Evolutionary conservation across 2,113 vertebrate species (phyloP).

Genomic region (Pongo pygmaeus): DNA sequence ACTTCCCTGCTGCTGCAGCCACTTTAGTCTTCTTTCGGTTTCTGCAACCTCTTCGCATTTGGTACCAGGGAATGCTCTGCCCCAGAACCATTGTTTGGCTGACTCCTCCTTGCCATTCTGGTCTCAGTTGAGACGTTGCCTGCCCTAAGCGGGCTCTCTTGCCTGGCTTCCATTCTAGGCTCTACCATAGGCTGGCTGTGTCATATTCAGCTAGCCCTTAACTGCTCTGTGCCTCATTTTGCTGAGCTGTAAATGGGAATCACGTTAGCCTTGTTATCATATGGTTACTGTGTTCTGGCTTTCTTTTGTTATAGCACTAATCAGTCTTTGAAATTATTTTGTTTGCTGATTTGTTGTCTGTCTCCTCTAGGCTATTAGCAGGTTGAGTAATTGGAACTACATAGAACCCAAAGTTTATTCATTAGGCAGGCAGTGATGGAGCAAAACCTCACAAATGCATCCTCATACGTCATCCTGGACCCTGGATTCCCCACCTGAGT

Average conservation of each 20-base stretch:
- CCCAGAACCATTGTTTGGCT: not conserved
- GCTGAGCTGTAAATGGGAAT: not conserved
- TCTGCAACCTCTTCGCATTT: not conserved
- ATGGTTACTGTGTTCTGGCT: not conserved
- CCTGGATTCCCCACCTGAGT: not conserved
- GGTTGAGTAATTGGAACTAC: not conserved
- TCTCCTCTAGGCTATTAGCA: not conserved
- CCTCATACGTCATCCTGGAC: fast-evolving
- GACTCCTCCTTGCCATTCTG: not conserved
- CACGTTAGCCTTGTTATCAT: not conserved
- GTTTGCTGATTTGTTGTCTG: not conserved
- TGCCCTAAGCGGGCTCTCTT: not conserved
- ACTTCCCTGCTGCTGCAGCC: not conserved
- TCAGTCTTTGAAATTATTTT: not conserved
- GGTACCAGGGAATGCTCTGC: not conserved
- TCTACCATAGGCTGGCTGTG: not conserved
- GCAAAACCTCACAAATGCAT: not conserved
- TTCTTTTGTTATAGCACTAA: not conserved
- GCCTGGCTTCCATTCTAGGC: not conserved
- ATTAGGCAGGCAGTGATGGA: not conserved
- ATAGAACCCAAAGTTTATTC: not conserved
- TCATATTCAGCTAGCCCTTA: not conserved
- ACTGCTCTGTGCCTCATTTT: not conserved
- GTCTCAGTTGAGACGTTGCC: not conserved
- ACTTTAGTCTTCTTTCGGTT: not conserved